Percentiles rank a stretch among this genome's conserved stretches.
Evolutionary conservation across 2,797 vertebrate genomes (phyloP).

Genomic region (Schizopygopsis pylzovi): DNA sequence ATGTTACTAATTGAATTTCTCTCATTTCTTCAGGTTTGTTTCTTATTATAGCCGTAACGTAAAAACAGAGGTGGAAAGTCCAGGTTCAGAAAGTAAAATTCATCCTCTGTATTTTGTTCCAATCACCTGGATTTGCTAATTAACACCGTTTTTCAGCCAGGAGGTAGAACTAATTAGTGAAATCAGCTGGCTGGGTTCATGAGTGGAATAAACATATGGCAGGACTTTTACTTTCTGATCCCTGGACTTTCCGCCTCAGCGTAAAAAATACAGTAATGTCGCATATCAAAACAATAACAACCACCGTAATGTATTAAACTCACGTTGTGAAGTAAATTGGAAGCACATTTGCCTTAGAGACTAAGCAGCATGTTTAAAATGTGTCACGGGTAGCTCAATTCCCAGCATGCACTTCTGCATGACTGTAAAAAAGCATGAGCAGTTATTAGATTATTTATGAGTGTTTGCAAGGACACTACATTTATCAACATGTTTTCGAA

Average conservation of each 20-base stretch:
- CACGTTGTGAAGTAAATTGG: background rate
- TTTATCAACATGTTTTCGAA: constrained; percentile 29
- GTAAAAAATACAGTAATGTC: constrained; percentile 33
- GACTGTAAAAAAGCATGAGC: constrained; percentile 11
- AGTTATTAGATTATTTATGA: constrained; percentile 14
- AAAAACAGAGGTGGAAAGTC: background rate
- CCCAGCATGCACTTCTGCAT: constrained; percentile 22
- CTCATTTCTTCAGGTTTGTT: constrained; percentile 12
- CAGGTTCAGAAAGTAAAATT: no score
- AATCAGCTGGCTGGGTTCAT: no score
- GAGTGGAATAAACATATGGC: no score
- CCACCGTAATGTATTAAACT: constrained; percentile 43
- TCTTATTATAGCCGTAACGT: constrained; percentile 7
- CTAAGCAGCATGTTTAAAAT: constrained; percentile 47
- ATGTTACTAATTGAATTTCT: constrained; percentile 47
- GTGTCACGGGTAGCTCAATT: constrained; percentile 34
- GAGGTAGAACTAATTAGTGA: no score
- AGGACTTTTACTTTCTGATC: no score
- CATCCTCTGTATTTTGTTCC: no score
- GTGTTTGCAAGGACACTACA: constrained; percentile 22
- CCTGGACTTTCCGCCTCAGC: no score
- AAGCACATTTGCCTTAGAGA: constrained; percentile 35
- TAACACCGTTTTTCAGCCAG: no score
- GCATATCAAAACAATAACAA: constrained; percentile 42
- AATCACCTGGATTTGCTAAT: no score